Evolutionary conservation across 2,113 vertebrate genomes (phyloP), one percentile per base, ranked within the genome.

Genomic region (Halichoerus grypus): DNA sequence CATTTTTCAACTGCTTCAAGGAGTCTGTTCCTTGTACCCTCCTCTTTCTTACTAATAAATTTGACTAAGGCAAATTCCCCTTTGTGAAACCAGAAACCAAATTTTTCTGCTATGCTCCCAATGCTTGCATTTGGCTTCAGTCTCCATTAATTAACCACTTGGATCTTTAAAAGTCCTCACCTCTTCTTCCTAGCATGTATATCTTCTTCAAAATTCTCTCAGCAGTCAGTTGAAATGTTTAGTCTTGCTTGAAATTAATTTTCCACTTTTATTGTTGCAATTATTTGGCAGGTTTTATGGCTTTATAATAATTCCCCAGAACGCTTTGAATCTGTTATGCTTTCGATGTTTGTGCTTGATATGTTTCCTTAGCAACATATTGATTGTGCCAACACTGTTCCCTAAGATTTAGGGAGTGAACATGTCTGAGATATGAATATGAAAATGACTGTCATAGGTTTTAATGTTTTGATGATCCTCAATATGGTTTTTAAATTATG

Each of bases 1-100:
- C 49, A 82, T 98, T 94, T 98, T 98, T 98, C 94, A 98, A 16
- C 55, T 90, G 19, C 51, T 97, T 97, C 88, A 86, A n/a, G 79
- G 5, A 51, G 61, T 19, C 69, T 49, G 28, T 77, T 97, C 96
- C 93, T 85, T 77, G 65, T 10, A 93, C 33, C 28, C 10, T 97
- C 26, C 93, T 88, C 42, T 24, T 65, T 92, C 51, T 95, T 28
- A 36, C 65, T 88, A 95, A 89, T 92, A 97, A 86, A 95, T 92
- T 83, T 97, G 22, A 97, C 93, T 98, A 96, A 67, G 3, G 21
- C 46, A 97, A 97, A 96, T 95, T 97, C 74, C 84, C 81, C 39
- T 69, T 92, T 84, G 39, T 82, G 98, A 98, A 98, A 96, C 82
- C 39, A 95, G 86, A 93, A 92, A n/a, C 81, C 88, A 93, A 33